A percentile compares a stretch with the other conserved stretches of the same genome.
phyloP scores from a whole-genome alignment of 2,113 vertebrate species.

The Eulemur macaco region DNA sequence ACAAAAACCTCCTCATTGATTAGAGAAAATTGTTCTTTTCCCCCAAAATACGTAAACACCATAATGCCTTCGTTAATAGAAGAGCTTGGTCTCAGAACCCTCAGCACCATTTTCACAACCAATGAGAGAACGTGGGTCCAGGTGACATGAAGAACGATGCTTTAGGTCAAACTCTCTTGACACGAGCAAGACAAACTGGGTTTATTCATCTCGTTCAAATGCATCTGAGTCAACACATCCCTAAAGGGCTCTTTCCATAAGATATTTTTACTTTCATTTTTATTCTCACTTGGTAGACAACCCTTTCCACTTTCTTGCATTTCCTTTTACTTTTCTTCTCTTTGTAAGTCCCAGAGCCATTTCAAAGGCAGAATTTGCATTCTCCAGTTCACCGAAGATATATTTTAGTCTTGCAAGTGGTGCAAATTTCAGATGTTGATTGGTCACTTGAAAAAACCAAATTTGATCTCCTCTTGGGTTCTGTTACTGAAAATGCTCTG shows the following conservation, averaged over 20 bases:
- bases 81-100: not conserved
- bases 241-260: fast-evolving
- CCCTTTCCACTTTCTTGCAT: not conserved
- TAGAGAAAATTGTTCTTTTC: not conserved
- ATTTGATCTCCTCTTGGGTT: not conserved
- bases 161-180: not conserved
- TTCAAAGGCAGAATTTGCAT: not conserved
- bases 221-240: fast-evolving
- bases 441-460: not conserved
- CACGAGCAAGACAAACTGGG: fast-evolving
- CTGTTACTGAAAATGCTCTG: not conserved
- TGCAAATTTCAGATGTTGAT: not conserved
- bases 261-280: fast-evolving
- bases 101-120: not conserved
- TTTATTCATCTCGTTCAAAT: fast-evolving
- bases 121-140: no score
- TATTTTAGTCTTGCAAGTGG: not conserved
- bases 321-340: not conserved
- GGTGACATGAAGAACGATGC: fast-evolving
- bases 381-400: not conserved
- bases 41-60: not conserved
- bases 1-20: not conserved
- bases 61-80: not conserved
- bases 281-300: fast-evolving
- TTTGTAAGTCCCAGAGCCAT: not conserved